Evolutionary conservation across 1,140 invertebrate species (phyloP).

Genomic region (Listronotus bonariensis): DNA sequence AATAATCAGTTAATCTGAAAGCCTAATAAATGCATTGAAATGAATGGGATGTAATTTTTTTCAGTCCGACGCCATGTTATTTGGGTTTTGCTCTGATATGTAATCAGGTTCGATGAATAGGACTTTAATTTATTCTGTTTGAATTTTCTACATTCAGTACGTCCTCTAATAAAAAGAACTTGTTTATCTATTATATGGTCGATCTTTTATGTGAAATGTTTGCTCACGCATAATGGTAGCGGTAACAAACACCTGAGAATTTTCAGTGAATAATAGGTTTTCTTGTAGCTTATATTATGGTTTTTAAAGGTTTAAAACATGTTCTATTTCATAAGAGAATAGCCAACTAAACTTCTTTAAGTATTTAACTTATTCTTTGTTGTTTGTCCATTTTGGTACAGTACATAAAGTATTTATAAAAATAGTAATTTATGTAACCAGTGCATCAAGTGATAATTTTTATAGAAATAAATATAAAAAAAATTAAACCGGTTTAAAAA

Average conservation of each 20-base stretch:
- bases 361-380: too few species aligned
- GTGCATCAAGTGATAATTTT: too few species aligned
- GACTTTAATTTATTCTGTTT: slow-evolving; percentile 26
- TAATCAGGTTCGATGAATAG: slow-evolving; percentile 36
- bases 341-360: too few species aligned
- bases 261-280: not conserved
- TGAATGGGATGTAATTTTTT: slow-evolving; percentile 33
- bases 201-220: slow-evolving; percentile 16
- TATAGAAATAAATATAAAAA: too few species aligned
- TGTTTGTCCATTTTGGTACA: too few species aligned
- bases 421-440: too few species aligned
- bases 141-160: slow-evolving; percentile 22
- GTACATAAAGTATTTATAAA: too few species aligned
- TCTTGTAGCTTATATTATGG: too few species aligned
- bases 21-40: slow-evolving; percentile 5
- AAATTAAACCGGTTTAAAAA: too few species aligned
- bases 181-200: slow-evolving; percentile 16
- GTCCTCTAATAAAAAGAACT: slow-evolving; percentile 18
- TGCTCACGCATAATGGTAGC: slow-evolving; percentile 10
- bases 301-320: too few species aligned
- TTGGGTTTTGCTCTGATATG: slow-evolving; percentile 27
- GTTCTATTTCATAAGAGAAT: too few species aligned
- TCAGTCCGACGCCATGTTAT: slow-evolving; percentile 29
- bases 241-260: slow-evolving; percentile 12
- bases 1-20: too few species aligned